phyloP scores from a whole-genome alignment of 2,888 invertebrate genomes.

The Tetragnatha montana region DNA sequence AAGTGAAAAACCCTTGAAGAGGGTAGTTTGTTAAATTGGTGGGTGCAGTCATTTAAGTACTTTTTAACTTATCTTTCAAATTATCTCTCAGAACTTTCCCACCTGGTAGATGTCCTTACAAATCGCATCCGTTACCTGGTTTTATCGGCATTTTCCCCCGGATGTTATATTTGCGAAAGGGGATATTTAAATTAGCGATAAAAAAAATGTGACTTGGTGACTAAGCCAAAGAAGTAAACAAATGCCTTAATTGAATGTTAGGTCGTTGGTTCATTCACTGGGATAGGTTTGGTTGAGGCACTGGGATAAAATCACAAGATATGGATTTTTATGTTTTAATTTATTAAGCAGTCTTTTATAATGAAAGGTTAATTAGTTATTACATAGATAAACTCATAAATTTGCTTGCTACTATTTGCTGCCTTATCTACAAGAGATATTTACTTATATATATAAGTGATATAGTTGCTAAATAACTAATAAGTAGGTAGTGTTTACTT shows the following conservation, averaged over 20 bases:
- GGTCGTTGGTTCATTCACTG: no score
- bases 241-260: background rate
- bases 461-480: no score
- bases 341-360: no score
- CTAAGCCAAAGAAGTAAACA: background rate
- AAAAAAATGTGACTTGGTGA: background rate
- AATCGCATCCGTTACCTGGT: background rate
- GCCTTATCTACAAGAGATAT: no score
- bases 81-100: background rate
- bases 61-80: background rate
- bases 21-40: background rate
- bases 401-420: no score
- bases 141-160: background rate
- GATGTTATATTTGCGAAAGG: background rate
- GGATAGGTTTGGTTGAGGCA: no score
- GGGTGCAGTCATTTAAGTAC: background rate
- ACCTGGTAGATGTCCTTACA: background rate
- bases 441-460: no score
- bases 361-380: no score
- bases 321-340: no score
- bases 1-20: background rate
- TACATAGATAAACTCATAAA: no score
- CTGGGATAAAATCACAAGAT: no score
- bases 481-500: no score
- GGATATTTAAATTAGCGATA: background rate